Evolutionary conservation across 2,113 vertebrate genomes (phyloP).

Genomic region (Upupa epops): DNA sequence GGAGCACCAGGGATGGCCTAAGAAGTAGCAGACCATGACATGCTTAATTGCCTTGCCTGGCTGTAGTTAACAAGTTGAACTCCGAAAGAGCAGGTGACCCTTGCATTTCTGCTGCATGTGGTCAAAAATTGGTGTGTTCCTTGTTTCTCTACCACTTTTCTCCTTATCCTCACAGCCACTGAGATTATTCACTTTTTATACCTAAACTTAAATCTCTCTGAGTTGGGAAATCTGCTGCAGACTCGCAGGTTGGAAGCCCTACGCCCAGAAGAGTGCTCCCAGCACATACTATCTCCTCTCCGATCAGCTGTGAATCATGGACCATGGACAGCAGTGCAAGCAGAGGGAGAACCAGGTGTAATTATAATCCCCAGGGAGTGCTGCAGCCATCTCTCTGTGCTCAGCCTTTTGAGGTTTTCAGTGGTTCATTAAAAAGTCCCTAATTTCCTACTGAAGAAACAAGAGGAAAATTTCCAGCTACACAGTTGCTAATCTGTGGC

Average conservation of each 20-base stretch:
- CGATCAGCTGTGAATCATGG: conserved; percentile 23
- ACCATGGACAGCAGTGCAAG: accelerated
- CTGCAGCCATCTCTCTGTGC: not conserved
- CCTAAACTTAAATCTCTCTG: not conserved
- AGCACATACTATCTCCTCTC: not conserved
- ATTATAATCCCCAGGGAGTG: not conserved
- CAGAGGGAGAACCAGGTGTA: not conserved
- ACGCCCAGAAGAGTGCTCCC: not conserved
- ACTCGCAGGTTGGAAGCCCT: not conserved
- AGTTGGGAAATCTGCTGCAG: not conserved
- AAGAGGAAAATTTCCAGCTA: not conserved
- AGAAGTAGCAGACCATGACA: not conserved
- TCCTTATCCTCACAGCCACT: not conserved
- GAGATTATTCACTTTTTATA: not conserved
- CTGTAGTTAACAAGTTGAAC: not conserved
- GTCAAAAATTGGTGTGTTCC: not conserved
- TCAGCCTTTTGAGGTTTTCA: not conserved
- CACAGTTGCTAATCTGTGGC: not conserved
- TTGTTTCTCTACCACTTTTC: not conserved
- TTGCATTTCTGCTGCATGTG: not conserved
- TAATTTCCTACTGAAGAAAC: not conserved
- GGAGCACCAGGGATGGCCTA: not conserved
- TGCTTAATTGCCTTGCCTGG: not conserved
- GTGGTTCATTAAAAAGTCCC: not conserved
- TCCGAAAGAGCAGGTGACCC: not conserved